A percentile compares a stretch with the other conserved stretches of the same genome.
Evolutionary conservation across 2,888 invertebrate species (phyloP).

Genomic region (Hetaerina titia): DNA sequence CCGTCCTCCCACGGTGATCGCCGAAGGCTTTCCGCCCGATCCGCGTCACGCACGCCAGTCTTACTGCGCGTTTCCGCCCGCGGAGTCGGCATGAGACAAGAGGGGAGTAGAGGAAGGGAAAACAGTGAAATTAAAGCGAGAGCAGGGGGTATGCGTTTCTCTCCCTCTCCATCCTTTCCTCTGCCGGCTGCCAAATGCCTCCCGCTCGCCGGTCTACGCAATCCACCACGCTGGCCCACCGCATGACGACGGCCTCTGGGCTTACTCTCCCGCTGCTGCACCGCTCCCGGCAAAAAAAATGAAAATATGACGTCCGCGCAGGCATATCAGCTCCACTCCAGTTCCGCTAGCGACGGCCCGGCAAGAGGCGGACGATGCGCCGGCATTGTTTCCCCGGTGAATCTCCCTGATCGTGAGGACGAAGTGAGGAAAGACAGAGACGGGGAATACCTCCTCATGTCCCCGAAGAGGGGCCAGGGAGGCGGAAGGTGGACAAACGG

Average conservation of each 20-base stretch:
- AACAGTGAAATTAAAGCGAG: background rate
- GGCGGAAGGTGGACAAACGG: too few relatives aligned
- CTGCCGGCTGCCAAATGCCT: background rate
- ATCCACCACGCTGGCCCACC: background rate
- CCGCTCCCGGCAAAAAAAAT: background rate
- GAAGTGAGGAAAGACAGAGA: too few relatives aligned
- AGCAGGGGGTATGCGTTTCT: background rate
- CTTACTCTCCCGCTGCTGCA: background rate
- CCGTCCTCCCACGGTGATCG: background rate
- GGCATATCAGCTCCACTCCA: background rate
- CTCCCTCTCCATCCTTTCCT: background rate
- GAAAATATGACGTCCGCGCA: background rate
- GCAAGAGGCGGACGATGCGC: background rate
- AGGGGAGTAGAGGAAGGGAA: background rate
- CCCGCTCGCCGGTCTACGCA: background rate
- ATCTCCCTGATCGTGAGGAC: too few relatives aligned
- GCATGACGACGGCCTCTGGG: background rate
- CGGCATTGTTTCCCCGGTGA: too few relatives aligned
- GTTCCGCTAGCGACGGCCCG: background rate
- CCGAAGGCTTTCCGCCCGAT: background rate
- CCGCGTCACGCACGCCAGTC: background rate
- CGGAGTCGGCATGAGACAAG: background rate
- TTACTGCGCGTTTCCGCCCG: background rate
- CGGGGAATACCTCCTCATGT: too few relatives aligned
- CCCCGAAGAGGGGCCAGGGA: too few relatives aligned